A percentile compares a stretch with the other conserved stretches of the same genome.
These are phyloP conservation scores for Catalaphyllia jardinei DNA, from an alignment of 64 coral and sea anemone genomes.

Conservation along the genomic window DNA sequence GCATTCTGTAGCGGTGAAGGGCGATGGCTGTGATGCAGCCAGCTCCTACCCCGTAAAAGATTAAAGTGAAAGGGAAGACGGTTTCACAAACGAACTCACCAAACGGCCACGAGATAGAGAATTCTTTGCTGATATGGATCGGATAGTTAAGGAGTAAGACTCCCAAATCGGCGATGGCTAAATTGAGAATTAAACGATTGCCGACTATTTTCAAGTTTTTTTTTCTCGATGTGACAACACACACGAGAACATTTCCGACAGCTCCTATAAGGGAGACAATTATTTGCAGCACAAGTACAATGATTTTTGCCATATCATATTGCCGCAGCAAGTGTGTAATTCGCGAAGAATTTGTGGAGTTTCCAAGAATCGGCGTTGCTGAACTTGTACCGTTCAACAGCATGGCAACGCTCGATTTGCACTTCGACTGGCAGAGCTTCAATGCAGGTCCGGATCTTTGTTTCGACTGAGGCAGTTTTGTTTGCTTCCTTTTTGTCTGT, in stretches of 20 bases:
- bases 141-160: conserved; percentile 52
- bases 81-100: conserved; percentile 60
- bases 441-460: not conserved
- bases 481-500: not conserved
- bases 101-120: conserved; percentile 78
- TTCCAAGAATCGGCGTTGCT: not conserved
- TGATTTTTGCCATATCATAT: not conserved
- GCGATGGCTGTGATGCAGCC: conserved; percentile 80
- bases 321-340: not conserved
- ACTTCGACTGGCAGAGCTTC: not conserved
- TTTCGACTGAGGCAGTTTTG: not conserved
- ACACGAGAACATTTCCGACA: conserved; percentile 72
- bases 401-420: not conserved
- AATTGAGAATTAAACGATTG: conserved; percentile 66
- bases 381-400: not conserved
- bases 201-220: conserved; percentile 47
- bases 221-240: conserved; percentile 64
- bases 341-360: conserved; percentile 2
- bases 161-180: conserved; percentile 75
- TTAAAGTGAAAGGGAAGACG: conserved; percentile 52
- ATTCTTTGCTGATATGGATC: conserved; percentile 45
- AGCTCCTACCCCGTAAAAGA: conserved; percentile 62
- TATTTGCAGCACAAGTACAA: conserved; percentile 41
- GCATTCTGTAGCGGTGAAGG: conserved; percentile 78
- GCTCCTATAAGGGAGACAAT: conserved; percentile 46